These are phyloP conservation scores for Neolamprologus longior DNA, from an alignment of 2,113 vertebrate genomes.

Conservation along the genomic window DNA sequence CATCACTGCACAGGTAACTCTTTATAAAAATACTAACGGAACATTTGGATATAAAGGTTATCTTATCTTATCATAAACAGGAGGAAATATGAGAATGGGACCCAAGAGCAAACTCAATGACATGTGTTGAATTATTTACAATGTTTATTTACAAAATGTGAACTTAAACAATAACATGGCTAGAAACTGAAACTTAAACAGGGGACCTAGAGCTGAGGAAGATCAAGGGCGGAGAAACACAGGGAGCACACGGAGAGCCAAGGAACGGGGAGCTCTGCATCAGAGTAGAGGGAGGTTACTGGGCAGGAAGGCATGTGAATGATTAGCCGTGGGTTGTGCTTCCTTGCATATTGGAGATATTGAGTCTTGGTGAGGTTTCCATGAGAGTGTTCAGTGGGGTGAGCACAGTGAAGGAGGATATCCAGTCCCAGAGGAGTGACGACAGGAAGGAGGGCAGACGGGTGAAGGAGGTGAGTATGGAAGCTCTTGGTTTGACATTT, in stretches of 20 bases:
- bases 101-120: background rate
- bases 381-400: fast-evolving
- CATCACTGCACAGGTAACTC: background rate
- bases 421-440: background rate
- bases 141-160: background rate
- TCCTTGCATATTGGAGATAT: fast-evolving
- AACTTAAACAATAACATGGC: fast-evolving
- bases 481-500: too few species aligned
- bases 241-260: background rate
- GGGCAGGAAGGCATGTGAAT: background rate
- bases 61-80: background rate
- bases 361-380: fast-evolving
- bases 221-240: background rate
- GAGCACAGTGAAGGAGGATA: background rate
- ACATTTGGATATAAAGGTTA: fast-evolving
- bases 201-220: background rate
- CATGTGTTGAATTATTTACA: fast-evolving
- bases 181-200: background rate
- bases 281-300: background rate
- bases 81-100: background rate
- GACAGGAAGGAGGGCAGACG: too few species aligned
- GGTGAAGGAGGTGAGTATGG: too few species aligned
- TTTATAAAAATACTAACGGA: fast-evolving
- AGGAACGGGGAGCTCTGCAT: background rate
- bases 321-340: background rate